phyloP scores from a whole-genome alignment of 2,888 invertebrate genomes.

The Platypus cylindrus region DNA sequence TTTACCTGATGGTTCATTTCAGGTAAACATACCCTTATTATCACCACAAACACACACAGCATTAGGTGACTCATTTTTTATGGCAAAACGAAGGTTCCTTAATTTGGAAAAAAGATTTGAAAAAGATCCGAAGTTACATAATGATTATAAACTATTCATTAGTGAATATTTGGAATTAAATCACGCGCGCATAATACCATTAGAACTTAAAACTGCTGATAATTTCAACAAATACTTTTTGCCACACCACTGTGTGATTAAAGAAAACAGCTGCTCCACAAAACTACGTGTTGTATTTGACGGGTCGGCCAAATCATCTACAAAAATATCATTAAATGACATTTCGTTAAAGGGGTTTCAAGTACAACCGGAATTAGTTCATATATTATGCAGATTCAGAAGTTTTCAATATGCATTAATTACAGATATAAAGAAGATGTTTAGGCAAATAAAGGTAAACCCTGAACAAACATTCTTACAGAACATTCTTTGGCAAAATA shows the following conservation, averaged over 20 bases:
- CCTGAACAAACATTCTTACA: background rate
- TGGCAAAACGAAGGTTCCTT: slow-evolving; percentile 3
- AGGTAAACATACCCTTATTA: slow-evolving; percentile 6
- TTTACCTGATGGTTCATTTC: slow-evolving; percentile 4
- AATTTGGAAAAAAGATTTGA: slow-evolving; percentile 3
- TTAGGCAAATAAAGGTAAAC: slow-evolving; percentile 5
- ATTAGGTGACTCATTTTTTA: slow-evolving; percentile 4
- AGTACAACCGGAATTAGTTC: slow-evolving; percentile 11
- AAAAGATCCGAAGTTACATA: background rate
- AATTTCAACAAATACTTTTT: slow-evolving; percentile 1
- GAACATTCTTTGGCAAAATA: too few relatives aligned
- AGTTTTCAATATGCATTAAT: slow-evolving; percentile 7
- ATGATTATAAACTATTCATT: slow-evolving; percentile 1
- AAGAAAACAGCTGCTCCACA: slow-evolving; percentile 6
- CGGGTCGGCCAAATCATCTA: slow-evolving; percentile 6
- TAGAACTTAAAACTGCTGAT: background rate
- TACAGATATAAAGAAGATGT: too few relatives aligned
- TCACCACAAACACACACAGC: slow-evolving; percentile 1
- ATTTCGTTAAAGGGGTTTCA: slow-evolving; percentile 10
- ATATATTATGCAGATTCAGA: slow-evolving; percentile 9
- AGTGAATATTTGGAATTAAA: background rate
- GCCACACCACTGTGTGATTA: slow-evolving; percentile 9
- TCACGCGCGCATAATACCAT: background rate
- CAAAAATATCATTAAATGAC: slow-evolving; percentile 10
- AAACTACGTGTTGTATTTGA: slow-evolving; percentile 11